A percentile compares a stretch with the other conserved stretches of the same genome.
These are phyloP conservation scores for Ophioderma brevispina DNA, from an alignment of 35 echinoderm and acorn worm species.

Conservation along the genomic window DNA sequence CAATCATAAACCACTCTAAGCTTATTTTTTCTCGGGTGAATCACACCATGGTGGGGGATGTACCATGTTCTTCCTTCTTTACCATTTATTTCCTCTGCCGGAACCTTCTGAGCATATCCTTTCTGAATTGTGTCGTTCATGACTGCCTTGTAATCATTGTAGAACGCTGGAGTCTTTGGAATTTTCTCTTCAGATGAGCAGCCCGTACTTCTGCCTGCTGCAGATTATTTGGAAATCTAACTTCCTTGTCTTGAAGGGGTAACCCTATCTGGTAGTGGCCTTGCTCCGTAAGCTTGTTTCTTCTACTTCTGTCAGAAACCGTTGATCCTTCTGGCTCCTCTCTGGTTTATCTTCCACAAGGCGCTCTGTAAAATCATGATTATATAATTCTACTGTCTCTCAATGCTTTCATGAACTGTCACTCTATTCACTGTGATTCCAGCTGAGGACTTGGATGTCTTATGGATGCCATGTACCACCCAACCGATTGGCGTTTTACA, in stretches of 20 bases:
- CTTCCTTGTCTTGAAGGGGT: background rate
- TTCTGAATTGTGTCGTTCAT: background rate
- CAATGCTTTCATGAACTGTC: background rate
- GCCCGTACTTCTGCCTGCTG: background rate
- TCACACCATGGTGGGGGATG: constrained; percentile 39
- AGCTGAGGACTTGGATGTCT: background rate
- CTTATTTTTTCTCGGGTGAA: constrained; percentile 60
- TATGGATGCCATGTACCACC: background rate
- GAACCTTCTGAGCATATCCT: background rate
- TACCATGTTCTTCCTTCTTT: constrained; percentile 18
- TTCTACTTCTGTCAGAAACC: background rate
- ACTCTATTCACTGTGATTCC: background rate
- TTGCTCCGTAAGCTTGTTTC: background rate
- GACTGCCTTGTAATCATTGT: background rate
- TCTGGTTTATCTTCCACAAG: background rate
- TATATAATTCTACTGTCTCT: background rate
- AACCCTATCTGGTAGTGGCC: background rate
- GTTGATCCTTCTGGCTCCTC: background rate
- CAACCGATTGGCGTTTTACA: background rate
- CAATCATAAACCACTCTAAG: constrained; percentile 73
- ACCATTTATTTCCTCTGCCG: background rate
- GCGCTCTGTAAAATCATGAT: background rate
- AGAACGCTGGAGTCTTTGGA: background rate
- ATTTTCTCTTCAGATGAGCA: background rate
- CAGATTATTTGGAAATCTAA: background rate